Conservation (phyloP, 2,888 invertebrate species). For the Plebejus argus region DNA sequence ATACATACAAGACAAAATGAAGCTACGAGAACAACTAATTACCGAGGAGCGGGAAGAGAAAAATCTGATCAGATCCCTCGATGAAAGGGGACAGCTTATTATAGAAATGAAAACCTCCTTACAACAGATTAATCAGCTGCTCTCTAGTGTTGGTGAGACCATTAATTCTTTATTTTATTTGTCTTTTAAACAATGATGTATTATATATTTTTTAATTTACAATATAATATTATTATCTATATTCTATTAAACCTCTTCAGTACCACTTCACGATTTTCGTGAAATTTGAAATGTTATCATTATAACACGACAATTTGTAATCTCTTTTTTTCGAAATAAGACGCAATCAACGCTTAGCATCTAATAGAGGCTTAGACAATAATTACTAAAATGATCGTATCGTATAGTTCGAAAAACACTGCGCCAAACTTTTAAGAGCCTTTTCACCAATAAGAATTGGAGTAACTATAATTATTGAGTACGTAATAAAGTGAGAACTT, state of each 20-base stretch:
- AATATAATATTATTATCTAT: neutral
- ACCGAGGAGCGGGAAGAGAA: constrained; percentile 66
- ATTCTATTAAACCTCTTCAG: too few species aligned
- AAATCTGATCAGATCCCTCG: constrained; percentile 61
- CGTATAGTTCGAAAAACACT: too few species aligned
- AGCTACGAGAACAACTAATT: constrained; percentile 65
- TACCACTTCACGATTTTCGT: too few species aligned
- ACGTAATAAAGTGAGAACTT: neutral
- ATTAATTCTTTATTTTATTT: neutral
- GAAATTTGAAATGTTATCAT: too few species aligned
- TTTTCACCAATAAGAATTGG: neutral
- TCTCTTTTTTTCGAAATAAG: too few species aligned
- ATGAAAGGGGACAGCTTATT: constrained; percentile 75
- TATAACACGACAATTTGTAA: too few species aligned
- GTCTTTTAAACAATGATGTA: neutral
- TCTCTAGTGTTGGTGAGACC: constrained; percentile 68
- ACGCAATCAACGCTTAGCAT: too few species aligned
- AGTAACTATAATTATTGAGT: neutral
- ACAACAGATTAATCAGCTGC: constrained; percentile 80
- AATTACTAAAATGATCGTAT: too few species aligned
- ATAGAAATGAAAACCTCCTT: constrained; percentile 81
- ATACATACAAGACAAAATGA: constrained; percentile 71
- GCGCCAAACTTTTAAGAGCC: too few species aligned
- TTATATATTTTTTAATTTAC: neutral
- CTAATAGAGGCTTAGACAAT: too few species aligned